Percentiles rank a stretch among this genome's conserved stretches.
Conservation (phyloP, 2,797 vertebrate genomes). For the Merluccius polli region DNA sequence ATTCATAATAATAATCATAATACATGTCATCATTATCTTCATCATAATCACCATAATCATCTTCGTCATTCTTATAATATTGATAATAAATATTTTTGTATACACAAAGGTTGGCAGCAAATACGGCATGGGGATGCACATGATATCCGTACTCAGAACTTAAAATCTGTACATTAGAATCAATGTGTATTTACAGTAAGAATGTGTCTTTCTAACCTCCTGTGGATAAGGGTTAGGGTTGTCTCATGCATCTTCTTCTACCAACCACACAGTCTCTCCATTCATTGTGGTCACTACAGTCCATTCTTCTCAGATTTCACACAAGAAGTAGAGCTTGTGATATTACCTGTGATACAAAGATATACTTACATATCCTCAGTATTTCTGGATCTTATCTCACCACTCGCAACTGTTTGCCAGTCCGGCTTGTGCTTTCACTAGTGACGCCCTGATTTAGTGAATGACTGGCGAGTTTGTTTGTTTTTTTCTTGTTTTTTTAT, state of each 20-base stretch:
- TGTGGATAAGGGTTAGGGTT: conserved; percentile 59
- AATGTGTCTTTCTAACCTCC: conserved; percentile 65
- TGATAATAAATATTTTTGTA: conserved; percentile 74
- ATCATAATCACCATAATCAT: conserved; percentile 50
- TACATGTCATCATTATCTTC: conserved; percentile 14
- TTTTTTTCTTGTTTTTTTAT: conserved; percentile 1
- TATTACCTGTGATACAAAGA: conserved; percentile 35
- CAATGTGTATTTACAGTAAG: conserved; percentile 85
- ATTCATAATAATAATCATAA: conserved; percentile 57
- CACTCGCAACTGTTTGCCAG: conserved; percentile 42
- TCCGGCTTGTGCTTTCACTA: conserved; percentile 69
- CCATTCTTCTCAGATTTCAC: conserved; percentile 14
- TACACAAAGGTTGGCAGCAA: conserved; percentile 82
- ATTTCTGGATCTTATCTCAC: conserved; percentile 34
- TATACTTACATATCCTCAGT: conserved; percentile 38
- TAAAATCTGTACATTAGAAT: conserved; percentile 86
- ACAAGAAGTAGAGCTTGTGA: conserved; percentile 27
- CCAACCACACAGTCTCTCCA: conserved; percentile 43
- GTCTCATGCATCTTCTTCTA: conserved; percentile 63
- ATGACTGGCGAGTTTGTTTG: conserved; percentile 47
- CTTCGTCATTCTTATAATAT: conserved; percentile 59
- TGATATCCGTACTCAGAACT: conserved; percentile 75
- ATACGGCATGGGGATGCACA: conserved; percentile 77
- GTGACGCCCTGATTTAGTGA: conserved; percentile 66
- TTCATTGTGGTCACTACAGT: conserved; percentile 5